A percentile compares a stretch with the other conserved stretches of the same genome.
These are phyloP conservation scores for Takifugu rubripes DNA, from an alignment of 2,797 vertebrate species.

Conservation along the genomic window DNA sequence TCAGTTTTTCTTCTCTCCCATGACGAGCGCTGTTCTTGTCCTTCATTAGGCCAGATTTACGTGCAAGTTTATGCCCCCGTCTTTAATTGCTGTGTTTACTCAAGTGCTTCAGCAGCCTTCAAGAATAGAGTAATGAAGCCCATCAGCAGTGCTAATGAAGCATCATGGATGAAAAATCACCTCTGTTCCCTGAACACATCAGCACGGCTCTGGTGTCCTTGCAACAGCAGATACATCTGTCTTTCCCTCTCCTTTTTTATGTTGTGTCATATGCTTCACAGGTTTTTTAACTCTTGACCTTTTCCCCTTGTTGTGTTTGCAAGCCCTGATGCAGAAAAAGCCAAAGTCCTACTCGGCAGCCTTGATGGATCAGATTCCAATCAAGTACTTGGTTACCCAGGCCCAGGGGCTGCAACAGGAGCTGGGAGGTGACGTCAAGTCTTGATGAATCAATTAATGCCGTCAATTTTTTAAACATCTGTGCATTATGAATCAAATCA, in stretches of 20 bases:
- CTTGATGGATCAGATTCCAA: conserved; percentile 98
- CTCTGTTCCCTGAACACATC: conserved; percentile 41
- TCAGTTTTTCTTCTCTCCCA: conserved; percentile 59
- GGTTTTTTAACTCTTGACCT: conserved; percentile 7
- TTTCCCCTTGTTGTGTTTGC: neutral
- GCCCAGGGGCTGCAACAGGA: conserved; percentile 96
- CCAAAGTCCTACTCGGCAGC: conserved; percentile 95
- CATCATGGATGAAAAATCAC: conserved; percentile 68
- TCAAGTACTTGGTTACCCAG: conserved; percentile 95
- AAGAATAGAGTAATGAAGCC: conserved; percentile 68
- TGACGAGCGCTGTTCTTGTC: conserved; percentile 60
- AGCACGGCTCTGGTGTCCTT: conserved; percentile 41
- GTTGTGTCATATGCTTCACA: conserved; percentile 12
- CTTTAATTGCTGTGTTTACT: conserved; percentile 75
- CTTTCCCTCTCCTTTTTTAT: conserved; percentile 35
- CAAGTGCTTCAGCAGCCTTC: conserved; percentile 67
- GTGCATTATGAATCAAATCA: too few relatives aligned
- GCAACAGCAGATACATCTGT: conserved; percentile 34
- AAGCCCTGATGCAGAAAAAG: conserved; percentile 94
- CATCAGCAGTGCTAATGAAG: conserved; percentile 73
- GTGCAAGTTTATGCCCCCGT: conserved; percentile 66
- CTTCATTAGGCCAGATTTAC: conserved; percentile 74
- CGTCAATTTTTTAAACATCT: too few relatives aligned
- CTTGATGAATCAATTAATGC: too few relatives aligned
- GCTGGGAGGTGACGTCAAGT: conserved; percentile 81